Conservation (phyloP, 2,113 vertebrate genomes). For the Cyprinodon tularosa region DNA sequence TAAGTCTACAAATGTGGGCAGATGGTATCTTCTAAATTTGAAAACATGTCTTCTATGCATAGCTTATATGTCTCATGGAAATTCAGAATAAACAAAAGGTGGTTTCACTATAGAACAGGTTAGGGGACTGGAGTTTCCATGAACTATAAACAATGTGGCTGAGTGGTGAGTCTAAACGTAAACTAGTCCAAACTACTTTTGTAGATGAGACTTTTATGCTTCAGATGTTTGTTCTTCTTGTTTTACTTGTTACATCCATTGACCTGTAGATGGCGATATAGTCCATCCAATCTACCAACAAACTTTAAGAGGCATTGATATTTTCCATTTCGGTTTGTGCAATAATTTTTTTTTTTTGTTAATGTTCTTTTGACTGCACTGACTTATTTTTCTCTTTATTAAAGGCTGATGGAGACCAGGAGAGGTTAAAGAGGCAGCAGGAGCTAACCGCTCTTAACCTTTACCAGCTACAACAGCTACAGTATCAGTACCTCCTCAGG, state of each 20-base stretch:
- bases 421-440: conserved; percentile 92
- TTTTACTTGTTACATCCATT: background rate
- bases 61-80: background rate
- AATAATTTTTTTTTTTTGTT: background rate
- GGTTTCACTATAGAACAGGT: background rate
- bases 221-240: background rate
- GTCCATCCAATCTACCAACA: background rate
- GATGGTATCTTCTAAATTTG: background rate
- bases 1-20: background rate
- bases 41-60: background rate
- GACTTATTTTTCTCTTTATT: conserved; percentile 19
- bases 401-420: conserved; percentile 93
- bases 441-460: conserved; percentile 93
- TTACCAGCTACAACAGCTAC: conserved; percentile 92
- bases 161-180: background rate
- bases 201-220: background rate
- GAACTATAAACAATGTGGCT: background rate
- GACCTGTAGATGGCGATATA: conserved; percentile 47
- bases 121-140: background rate
- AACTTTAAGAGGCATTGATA: background rate
- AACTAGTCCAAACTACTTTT: background rate
- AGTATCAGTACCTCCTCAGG: conserved; percentile 96
- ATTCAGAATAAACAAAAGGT: background rate
- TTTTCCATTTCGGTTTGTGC: background rate
- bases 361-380: background rate